Conservation (phyloP, 2,888 invertebrate genomes). For the Calameuta idolon region DNA sequence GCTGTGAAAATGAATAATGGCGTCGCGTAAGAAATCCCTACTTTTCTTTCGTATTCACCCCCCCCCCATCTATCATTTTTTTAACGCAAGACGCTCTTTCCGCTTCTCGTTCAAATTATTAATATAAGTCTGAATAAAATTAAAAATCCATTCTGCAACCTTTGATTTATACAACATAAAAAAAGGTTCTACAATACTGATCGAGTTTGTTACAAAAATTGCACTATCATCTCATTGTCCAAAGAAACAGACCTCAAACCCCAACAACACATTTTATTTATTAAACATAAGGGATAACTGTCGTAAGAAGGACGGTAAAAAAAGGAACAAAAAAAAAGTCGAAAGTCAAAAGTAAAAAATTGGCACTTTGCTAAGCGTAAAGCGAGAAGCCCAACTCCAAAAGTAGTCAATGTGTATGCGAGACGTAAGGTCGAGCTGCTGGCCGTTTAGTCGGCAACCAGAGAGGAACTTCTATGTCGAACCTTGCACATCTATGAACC, state of each 20-base stretch:
- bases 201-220: too few species aligned
- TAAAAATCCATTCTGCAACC: too few species aligned
- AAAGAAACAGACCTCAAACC: too few species aligned
- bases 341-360: conserved; percentile 17
- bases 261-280: too few species aligned
- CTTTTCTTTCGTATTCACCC: not conserved
- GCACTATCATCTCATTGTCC: too few species aligned
- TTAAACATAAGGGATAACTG: too few species aligned
- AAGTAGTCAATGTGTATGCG: conserved; percentile 26
- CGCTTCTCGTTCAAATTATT: too few species aligned
- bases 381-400: conserved; percentile 11
- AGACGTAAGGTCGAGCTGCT: conserved; percentile 17
- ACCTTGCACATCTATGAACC: conserved; percentile 9
- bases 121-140: too few species aligned
- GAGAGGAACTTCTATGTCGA: not conserved
- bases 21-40: conserved; percentile 39
- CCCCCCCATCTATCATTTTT: not conserved
- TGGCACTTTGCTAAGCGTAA: conserved; percentile 11
- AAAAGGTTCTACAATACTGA: too few species aligned
- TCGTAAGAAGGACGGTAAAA: too few species aligned
- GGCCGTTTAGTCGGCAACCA: conserved; percentile 23
- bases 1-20: conserved; percentile 44
- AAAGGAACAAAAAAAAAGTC: conserved; percentile 2
- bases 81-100: not conserved
- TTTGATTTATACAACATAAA: too few species aligned